These are phyloP conservation scores for Alethe castanea DNA, from an alignment of 2,113 vertebrate genomes.

Conservation along the genomic window DNA sequence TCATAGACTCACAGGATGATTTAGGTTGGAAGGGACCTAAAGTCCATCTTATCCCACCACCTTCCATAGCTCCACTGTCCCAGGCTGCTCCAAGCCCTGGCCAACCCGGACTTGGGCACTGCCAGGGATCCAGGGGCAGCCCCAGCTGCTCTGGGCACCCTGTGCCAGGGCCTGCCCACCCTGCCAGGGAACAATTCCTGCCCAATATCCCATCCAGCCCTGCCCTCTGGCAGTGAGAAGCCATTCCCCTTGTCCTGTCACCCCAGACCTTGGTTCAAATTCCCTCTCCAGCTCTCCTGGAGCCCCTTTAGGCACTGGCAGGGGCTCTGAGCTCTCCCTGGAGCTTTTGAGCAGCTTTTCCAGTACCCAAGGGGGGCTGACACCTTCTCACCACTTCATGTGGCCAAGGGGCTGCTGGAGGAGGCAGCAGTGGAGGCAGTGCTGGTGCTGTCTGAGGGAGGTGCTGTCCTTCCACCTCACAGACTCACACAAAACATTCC, in stretches of 20 bases:
- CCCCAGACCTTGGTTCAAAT: fast-evolving
- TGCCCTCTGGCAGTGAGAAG: neutral
- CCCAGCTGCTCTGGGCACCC: neutral
- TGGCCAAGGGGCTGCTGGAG: neutral
- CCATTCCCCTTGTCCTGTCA: neutral
- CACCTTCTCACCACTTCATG: neutral
- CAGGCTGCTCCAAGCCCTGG: fast-evolving
- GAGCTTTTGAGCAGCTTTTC: neutral
- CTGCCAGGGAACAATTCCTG: neutral
- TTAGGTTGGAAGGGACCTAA: neutral
- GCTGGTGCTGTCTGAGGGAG: neutral
- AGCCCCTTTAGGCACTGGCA: neutral
- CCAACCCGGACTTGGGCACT: neutral
- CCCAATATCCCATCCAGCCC: fast-evolving
- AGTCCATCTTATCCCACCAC: neutral
- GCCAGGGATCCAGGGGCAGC: neutral
- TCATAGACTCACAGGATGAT: neutral
- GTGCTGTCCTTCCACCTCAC: neutral
- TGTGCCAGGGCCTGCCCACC: neutral
- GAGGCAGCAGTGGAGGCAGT: neutral
- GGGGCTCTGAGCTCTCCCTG: neutral
- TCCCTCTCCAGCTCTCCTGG: neutral
- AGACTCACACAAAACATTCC: neutral
- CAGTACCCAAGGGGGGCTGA: neutral
- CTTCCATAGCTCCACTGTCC: neutral